Base-by-base conservation (phyloP, 2,888 invertebrate species). In the Cataglyphis livida region DNA sequence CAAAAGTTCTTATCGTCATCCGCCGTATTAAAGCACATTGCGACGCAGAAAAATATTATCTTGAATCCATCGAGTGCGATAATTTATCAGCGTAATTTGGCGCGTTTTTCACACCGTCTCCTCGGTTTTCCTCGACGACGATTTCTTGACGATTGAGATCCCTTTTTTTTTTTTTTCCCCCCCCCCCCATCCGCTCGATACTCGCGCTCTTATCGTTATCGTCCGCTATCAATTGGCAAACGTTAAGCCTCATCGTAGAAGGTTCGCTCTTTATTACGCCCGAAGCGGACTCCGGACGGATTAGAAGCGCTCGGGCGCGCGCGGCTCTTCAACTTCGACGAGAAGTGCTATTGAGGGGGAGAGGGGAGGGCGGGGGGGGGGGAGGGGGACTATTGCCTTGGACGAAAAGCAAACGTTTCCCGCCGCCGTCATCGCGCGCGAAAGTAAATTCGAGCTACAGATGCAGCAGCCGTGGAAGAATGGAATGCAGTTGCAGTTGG, bases 381-480 rank as follows among this genome's bases (percentile, higher is more conserved):
- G 21, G 21, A 1, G 25, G 48, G 6, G 25, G 25, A 1, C 21
- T 70, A 59, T 59, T 70, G 70, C 78, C 25, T 1, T 35, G 48
- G 59, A 71, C 32, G 78, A 44, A 68, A 68, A 32, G 41, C 68
- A 57, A 70, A 71, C 78, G 32, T 21, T 59, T 4, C 6, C 15
- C 21, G 10, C 57, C 18, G 76, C 57, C 54, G 32, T 78, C 70
- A n/a, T 54, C 44, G 32, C 10, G 15, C 28, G 15, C 28, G 9
- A 79, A 79, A 79, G 71, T 79, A 70, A 79, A 79, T 79, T 71
- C 71, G 18, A 12, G 7, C 21, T 59, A 61, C 71, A 71, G 25
- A 61, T 59, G 59, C 51, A 51, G n/a, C 21, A n/a, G 71, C 35
- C 44, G 4, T 10, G 57, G 57, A 79, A 79, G 59, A 71, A 79